Evolutionary conservation across 1,140 invertebrate species (phyloP), one percentile per base, ranked within the genome.

Genomic region (Dendroctonus ponderosae): DNA sequence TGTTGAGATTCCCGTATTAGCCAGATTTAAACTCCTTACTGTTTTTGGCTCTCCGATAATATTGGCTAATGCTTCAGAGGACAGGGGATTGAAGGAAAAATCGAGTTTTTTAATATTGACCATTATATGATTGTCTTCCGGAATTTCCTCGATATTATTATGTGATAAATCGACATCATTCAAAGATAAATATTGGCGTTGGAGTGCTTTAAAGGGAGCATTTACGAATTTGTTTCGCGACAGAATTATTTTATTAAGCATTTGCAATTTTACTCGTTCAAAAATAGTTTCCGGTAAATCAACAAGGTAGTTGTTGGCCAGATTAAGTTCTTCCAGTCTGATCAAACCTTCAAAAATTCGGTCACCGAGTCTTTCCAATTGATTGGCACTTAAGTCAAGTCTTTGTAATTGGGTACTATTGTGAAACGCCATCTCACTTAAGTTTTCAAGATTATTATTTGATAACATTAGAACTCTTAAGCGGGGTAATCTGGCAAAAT

Each of bases 31-130:
- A 50, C 87, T 85, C 53, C 92, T 78, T 0, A 93, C 86, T 0
- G 92, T 93, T 82, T 96, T 96, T 0, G 93, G 93, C 76, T 96
- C 93, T 49, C 88, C 90, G 0, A 96, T 76, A 43, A 96, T 85
- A 74, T 89, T 89, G 7, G 78, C 81, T 5, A 95, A 82, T 0
- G 92, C 86, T 68, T 89, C 86, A 57, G 84, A 78, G 5, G 87
- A 87, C 0, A 96, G 77, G 0, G 91, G 91, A 83, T 96, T 96
- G 68, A 87, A 90, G 3, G 91, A 94, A 0, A 96, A 77, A 80
- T 96, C 93, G 0, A 96, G 80, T 63, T 87, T 84, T 76, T 96
- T 96, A 0, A 95, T 88, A 75, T 92, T 94, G 2, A 92, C 90
- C 80, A 96, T 87, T 0, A 93, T 88, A 73, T 88, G 90, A 42